phyloP scores from a whole-genome alignment of 2,888 invertebrate genomes.

The Rhabditoides inermis region DNA sequence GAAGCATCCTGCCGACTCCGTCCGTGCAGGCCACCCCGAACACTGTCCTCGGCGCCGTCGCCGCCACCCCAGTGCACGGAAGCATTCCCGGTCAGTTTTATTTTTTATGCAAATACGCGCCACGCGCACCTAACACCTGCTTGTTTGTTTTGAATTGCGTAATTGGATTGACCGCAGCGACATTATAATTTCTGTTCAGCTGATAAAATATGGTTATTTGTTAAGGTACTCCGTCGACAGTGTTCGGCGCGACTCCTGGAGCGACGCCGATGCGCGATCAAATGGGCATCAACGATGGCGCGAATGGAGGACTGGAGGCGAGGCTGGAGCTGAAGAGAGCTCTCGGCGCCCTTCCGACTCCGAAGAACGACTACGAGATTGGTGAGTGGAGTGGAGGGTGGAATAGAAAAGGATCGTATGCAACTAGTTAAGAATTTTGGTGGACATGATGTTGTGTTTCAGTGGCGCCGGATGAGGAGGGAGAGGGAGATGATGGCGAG shows the following conservation, averaged over 20 bases:
- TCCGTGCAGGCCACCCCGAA: slow-evolving; percentile 67
- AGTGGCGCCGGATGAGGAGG: slow-evolving; percentile 73
- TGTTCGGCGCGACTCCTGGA: slow-evolving; percentile 42
- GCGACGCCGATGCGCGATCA: slow-evolving; percentile 81
- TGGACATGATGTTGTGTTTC: background rate
- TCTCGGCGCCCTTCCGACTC: slow-evolving; percentile 73
- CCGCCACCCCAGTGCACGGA: slow-evolving; percentile 48
- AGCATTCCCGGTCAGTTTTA: slow-evolving; percentile 17
- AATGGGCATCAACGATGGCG: slow-evolving; percentile 85
- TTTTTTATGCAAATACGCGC: background rate
- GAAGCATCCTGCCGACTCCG: slow-evolving; percentile 30
- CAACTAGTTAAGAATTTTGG: too few species aligned
- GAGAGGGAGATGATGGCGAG: slow-evolving; percentile 4
- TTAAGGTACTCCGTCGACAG: background rate
- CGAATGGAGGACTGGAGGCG: slow-evolving; percentile 55
- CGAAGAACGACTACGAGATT: slow-evolving; percentile 95
- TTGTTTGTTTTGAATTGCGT: too few species aligned
- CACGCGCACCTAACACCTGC: too few species aligned
- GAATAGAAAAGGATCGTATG: too few species aligned
- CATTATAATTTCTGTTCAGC: too few species aligned
- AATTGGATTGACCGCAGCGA: too few species aligned
- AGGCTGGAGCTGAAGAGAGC: slow-evolving; percentile 65
- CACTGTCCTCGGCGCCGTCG: slow-evolving; percentile 67
- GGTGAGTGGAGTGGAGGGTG: too few species aligned
- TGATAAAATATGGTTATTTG: too few species aligned